These are phyloP conservation scores for Gadus chalcogrammus DNA, from an alignment of 2,113 vertebrate species.

Conservation along the genomic window DNA sequence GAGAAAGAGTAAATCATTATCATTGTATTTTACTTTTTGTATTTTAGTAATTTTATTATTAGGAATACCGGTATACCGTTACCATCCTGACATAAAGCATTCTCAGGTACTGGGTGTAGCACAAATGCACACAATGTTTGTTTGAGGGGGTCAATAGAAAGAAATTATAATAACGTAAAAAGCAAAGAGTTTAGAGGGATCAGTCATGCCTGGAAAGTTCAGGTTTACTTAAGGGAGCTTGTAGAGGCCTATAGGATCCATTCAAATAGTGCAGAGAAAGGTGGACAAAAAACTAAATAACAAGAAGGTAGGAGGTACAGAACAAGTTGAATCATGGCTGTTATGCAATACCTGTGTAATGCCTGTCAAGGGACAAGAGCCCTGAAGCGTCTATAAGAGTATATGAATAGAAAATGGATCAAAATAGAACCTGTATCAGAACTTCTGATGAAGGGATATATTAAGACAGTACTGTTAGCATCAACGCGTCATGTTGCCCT, in stretches of 20 bases:
- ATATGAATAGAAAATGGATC: conserved; percentile 43
- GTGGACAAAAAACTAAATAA: not conserved
- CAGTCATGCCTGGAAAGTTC: not conserved
- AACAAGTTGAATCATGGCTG: conserved; percentile 48
- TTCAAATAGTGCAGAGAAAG: not conserved
- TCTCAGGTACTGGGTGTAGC: too few species aligned
- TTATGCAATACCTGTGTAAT: conserved; percentile 35
- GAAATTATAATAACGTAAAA: too few species aligned
- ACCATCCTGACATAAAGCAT: too few species aligned
- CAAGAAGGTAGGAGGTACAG: not conserved
- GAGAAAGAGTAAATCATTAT: not conserved
- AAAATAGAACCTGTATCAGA: conserved; percentile 28
- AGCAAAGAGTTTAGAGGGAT: not conserved
- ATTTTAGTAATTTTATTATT: too few species aligned
- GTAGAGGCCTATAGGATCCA: not conserved
- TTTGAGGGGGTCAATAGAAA: too few species aligned
- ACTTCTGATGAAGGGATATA: conserved; percentile 33
- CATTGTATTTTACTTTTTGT: too few species aligned
- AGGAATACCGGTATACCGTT: too few species aligned
- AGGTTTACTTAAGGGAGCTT: not conserved
- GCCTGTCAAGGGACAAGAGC: conserved; percentile 32
- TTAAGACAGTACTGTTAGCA: conserved; percentile 38
- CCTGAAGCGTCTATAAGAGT: conserved; percentile 7
- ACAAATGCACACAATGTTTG: too few species aligned
- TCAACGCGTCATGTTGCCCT: not conserved